phyloP scores from a whole-genome alignment of 2,113 vertebrate genomes.

The Reinhardtius hippoglossoides region DNA sequence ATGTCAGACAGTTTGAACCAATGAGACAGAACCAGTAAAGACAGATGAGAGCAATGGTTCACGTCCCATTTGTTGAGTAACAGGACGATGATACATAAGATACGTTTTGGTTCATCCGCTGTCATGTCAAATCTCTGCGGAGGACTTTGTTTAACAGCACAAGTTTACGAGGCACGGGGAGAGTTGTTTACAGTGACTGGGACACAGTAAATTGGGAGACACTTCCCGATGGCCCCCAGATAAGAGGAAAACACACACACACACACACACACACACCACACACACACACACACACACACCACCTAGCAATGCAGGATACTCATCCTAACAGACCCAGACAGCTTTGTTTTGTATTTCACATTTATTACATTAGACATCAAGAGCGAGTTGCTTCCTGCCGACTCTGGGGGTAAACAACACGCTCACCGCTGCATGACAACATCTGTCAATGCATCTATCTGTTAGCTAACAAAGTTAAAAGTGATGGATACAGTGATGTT shows the following conservation, averaged over 20 bases:
- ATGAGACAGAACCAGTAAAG: background rate
- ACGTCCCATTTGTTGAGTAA: background rate
- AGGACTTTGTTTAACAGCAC: background rate
- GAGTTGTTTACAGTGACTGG: constrained; percentile 5
- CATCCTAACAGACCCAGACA: constrained; percentile 38
- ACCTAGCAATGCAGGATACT: constrained; percentile 13
- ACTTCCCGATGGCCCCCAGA: background rate
- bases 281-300: constrained; percentile 1
- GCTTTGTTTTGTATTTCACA: constrained; percentile 41
- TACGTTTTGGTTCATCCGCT: background rate
- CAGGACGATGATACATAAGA: background rate
- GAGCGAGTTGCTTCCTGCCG: constrained; percentile 43
- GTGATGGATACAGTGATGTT: background rate
- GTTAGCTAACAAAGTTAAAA: constrained; percentile 16
- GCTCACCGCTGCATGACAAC: constrained; percentile 18
- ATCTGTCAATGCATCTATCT: constrained; percentile 41
- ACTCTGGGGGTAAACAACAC: constrained; percentile 40
- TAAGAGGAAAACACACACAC: background rate
- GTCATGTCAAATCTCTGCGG: background rate
- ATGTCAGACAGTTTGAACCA: background rate
- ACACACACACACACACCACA: background rate
- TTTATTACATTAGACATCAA: constrained; percentile 67
- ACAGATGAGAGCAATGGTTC: background rate
- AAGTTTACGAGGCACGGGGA: background rate
- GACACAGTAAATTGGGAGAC: constrained; percentile 10